Percentiles rank a stretch among this genome's conserved stretches.
Evolutionary conservation across 2,113 vertebrate genomes (phyloP).

Genomic region (Odontophorus gujanensis): DNA sequence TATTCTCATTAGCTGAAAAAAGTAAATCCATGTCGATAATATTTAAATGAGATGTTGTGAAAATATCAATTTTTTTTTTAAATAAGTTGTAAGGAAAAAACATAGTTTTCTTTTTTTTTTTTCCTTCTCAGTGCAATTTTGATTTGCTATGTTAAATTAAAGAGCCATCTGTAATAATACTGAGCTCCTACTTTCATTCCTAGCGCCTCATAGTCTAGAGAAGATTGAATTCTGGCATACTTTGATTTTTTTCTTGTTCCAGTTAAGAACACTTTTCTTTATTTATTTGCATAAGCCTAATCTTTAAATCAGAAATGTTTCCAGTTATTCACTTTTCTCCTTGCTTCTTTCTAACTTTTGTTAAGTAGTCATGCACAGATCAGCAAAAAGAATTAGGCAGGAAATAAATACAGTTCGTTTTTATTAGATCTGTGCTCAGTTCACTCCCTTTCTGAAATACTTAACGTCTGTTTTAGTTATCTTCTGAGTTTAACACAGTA

Average conservation of each 20-base stretch:
- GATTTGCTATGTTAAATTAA: background rate
- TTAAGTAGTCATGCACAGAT: slow-evolving; percentile 35
- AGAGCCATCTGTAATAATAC: background rate
- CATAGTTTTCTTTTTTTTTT: background rate
- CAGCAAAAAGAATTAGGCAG: slow-evolving; percentile 8
- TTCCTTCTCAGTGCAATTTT: background rate
- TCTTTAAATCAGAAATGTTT: slow-evolving; percentile 30
- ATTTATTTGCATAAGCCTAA: slow-evolving; percentile 3
- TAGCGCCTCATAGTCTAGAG: background rate
- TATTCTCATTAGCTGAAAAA: background rate
- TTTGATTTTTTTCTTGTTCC: slow-evolving; percentile 2
- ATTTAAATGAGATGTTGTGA: background rate
- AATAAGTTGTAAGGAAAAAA: background rate
- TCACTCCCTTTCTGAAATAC: slow-evolving; percentile 47
- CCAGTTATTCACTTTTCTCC: slow-evolving; percentile 12
- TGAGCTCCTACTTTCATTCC: slow-evolving; percentile 19
- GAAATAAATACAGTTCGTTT: slow-evolving; percentile 40
- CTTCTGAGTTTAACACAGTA: slow-evolving; percentile 51
- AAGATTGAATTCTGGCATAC: background rate
- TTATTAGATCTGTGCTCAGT: slow-evolving; percentile 42
- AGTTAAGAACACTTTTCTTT: slow-evolving; percentile 5
- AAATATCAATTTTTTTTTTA: background rate
- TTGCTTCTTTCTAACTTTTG: slow-evolving; percentile 40
- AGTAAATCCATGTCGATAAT: background rate
- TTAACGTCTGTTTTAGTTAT: slow-evolving; percentile 55